Evolutionary conservation across 2,888 invertebrate species (phyloP), one percentile per base, ranked within the genome.

Genomic region (Agrenia bidenticulata): DNA sequence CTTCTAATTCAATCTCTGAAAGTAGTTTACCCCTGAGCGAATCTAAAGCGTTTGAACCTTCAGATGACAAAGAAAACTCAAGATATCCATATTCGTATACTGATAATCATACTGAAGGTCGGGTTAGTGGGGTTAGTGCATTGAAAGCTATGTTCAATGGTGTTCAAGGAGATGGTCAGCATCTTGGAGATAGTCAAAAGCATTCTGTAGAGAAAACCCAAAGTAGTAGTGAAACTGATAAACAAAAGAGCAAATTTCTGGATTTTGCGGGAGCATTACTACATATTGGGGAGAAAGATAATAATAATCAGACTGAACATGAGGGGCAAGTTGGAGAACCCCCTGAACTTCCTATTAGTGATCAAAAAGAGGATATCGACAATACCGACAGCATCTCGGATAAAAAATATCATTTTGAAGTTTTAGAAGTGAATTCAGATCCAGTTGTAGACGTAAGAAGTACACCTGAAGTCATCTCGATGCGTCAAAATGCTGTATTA

Each of bases 211-310:
- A 32, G 5, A 45, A 45, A 15, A 5, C 45, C 45, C 19, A 19
- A 45, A 45, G 45, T 45, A 17, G 45, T 19, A 45, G n/a, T 45
- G 45, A 15, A 5, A 9, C 19, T 45, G 15, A 45, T 19, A 19
- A 15, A 5, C 45, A 51, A 51, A 23, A 19, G 21, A 24, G 19
- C 21, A 19, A 24, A 23, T 26, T 58, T n/a, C 4, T 58, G 49
- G 23, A 58, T 27, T 58, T 58, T 58, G 58, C 58, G 5, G 58
- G 58, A 39, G 19, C 58, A 21, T 17, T 58, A 17, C 41, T 45
- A 11, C 42, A 58, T 27, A 19, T 19, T 17, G 45, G 19, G 5
- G 17, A 45, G n/a, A 15, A 15, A 5, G 19, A 45, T 19, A 45
- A 45, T 19, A 45, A 45, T 45, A 19, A 45, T 45, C 32, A 32